Conservation (phyloP, 2,113 vertebrate species). For the Sebastes fasciatus region DNA sequence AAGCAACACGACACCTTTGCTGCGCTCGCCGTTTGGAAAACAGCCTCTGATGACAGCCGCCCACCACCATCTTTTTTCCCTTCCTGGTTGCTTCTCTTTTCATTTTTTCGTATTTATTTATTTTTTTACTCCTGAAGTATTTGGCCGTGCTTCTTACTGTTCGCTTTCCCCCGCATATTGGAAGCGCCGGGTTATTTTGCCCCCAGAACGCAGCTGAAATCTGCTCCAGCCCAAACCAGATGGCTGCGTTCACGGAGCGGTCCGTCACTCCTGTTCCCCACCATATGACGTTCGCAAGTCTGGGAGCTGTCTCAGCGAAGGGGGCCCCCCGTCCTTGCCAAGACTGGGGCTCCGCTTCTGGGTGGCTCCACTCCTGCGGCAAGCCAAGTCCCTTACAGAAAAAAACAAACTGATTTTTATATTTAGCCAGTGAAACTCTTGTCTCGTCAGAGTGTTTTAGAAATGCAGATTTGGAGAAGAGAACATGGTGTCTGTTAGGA, state of each 20-base stretch:
- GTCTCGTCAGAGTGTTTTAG: conserved; percentile 32
- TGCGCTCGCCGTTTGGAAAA: conserved; percentile 54
- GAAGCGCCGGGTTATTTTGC: conserved; percentile 83
- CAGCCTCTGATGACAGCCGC: conserved; percentile 69
- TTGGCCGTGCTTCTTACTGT: conserved; percentile 69
- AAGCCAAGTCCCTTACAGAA: conserved; percentile 75
- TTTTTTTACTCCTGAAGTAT: conserved; percentile 63
- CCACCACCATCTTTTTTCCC: conserved; percentile 53
- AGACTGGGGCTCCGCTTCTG: conserved; percentile 80
- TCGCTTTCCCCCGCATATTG: conserved; percentile 77
- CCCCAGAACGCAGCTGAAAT: conserved; percentile 84
- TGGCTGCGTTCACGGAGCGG: conserved; percentile 82
- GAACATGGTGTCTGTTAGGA: conserved; percentile 45
- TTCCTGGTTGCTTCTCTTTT: conserved; percentile 21
- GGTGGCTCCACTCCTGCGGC: conserved; percentile 73
- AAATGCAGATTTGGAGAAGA: conserved; percentile 46
- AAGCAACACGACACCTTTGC: conserved; percentile 68
- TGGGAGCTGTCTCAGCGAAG: conserved; percentile 75
- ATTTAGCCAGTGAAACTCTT: conserved; percentile 61
- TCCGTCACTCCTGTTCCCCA: conserved; percentile 83
- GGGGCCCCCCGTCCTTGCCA: conserved; percentile 65
- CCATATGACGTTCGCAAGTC: conserved; percentile 86
- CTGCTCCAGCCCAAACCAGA: conserved; percentile 86
- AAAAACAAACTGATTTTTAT: conserved; percentile 67
- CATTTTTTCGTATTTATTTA: conserved; percentile 22